Evolutionary conservation across 2,797 vertebrate genomes (phyloP), one percentile per base, ranked within the genome.

Genomic region (Protosalanx chinensis): DNA sequence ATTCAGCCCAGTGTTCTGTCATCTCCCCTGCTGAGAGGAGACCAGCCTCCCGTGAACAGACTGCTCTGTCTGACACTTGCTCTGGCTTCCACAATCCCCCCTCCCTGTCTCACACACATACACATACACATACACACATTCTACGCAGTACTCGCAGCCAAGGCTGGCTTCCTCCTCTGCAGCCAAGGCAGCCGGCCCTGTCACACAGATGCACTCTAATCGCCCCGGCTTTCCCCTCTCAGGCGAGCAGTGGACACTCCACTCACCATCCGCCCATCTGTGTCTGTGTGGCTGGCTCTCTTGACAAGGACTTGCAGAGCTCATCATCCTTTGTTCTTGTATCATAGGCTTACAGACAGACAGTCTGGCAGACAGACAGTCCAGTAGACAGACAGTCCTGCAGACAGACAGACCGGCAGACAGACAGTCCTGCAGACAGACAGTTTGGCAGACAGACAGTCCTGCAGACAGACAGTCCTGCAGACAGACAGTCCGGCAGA

Each of bases 51-150:
- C 81, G 82, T 85, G 89, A 90, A 90, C 91, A 92, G 92, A 92
- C 92, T 91, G 91, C 83, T 76, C 85, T 88, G 89, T 91, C 91
- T 91, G 81, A 87, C 90, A 90, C 90, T 88, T 84, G 75, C 78
- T 81, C 66, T 82, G 85, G 69, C 84, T 88, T 83, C 82, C 84
- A 85, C 78, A 84, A 83, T 75, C 66, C 70, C 77, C 65, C 49
- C 51, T 30, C 29, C 4, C 64, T 60, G 64, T 76, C 51, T 56
- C 62, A 20, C 33, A 20, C 64, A 20, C 64, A 67, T 59, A 72
- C 76, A 69, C 75, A 64, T 77, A 73, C 77, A 73, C 75, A 57
- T 53, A 71, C 58, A 70, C 67, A 73, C 68, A 72, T 41, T 41
- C 37, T 41, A 41, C 2, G 41, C 41, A 3, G 41, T 46, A 13